These are phyloP conservation scores for Drosophila micromelanica DNA, from an alignment of 1,140 invertebrate species.

Conservation along the genomic window DNA sequence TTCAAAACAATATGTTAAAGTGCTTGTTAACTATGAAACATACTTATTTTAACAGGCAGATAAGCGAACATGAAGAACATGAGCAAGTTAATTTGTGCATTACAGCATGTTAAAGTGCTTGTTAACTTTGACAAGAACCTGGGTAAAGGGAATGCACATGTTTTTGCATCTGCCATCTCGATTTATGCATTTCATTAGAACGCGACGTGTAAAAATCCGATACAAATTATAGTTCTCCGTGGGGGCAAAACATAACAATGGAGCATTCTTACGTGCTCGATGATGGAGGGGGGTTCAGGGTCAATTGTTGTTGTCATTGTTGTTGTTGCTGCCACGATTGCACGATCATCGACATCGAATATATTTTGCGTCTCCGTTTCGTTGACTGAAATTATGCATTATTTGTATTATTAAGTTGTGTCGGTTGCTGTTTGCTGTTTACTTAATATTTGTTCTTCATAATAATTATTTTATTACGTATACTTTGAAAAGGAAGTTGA, in stretches of 20 bases:
- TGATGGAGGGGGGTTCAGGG: conserved; percentile 59
- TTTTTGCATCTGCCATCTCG: background rate
- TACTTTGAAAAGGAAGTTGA: conserved; percentile 66
- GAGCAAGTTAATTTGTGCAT: background rate
- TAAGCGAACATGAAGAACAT: background rate
- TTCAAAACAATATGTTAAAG: conserved; percentile 1
- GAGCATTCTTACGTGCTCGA: conserved; percentile 57
- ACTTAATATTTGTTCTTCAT: conserved; percentile 80
- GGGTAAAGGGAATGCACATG: too few relatives aligned
- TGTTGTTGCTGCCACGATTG: conserved; percentile 36
- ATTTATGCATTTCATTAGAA: conserved; percentile 52
- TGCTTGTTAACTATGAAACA: too few relatives aligned
- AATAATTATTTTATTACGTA: conserved; percentile 73
- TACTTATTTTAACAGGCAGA: background rate
- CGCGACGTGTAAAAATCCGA: conserved; percentile 74
- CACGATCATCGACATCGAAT: conserved; percentile 46
- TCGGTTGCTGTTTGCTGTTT: conserved; percentile 45
- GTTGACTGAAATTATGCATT: conserved; percentile 67
- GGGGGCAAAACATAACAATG: conserved; percentile 53
- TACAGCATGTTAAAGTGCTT: background rate
- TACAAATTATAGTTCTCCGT: conserved; percentile 54
- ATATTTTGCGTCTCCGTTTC: conserved; percentile 3
- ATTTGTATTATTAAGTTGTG: conserved; percentile 72
- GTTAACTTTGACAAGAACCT: background rate
- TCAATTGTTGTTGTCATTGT: conserved; percentile 38